Evolutionary conservation across 2,888 invertebrate species (phyloP).

Genomic region (Sphinx pinastri): DNA sequence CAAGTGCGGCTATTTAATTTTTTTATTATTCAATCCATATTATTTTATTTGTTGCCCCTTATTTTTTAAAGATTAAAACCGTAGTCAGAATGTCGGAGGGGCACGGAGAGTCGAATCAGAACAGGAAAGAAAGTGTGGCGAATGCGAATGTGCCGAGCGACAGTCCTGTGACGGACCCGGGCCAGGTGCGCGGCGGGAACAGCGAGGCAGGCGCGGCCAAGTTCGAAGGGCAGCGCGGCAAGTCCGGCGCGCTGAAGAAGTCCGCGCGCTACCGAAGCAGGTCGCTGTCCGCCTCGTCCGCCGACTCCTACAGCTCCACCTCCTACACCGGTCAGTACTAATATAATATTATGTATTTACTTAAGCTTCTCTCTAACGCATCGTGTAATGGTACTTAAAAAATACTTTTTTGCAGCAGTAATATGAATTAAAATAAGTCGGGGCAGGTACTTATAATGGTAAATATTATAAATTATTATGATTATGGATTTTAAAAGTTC

Average conservation of each 20-base stretch:
- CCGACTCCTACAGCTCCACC: constrained; percentile 96
- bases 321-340: constrained; percentile 83
- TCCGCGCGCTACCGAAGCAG: constrained; percentile 94
- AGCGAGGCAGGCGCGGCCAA: constrained; percentile 70
- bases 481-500: too few species aligned
- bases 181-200: constrained; percentile 80
- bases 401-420: too few species aligned
- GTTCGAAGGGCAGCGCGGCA: constrained; percentile 75
- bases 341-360: neutral
- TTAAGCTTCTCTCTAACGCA: neutral
- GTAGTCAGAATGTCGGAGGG: constrained; percentile 67
- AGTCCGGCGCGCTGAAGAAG: constrained; percentile 92
- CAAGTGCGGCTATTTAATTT: constrained; percentile 36
- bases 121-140: constrained; percentile 72
- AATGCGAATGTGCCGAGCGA: constrained; percentile 85
- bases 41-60: constrained; percentile 3
- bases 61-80: constrained; percentile 25
- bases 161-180: constrained; percentile 91
- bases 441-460: too few species aligned
- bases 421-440: too few species aligned
- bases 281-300: constrained; percentile 96
- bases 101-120: constrained; percentile 68
- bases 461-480: too few species aligned
- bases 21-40: constrained; percentile 34
- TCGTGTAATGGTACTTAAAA: too few species aligned